These are phyloP conservation scores for Leguminivora glycinivorella DNA, from an alignment of 1,140 invertebrate genomes.

Conservation along the genomic window DNA sequence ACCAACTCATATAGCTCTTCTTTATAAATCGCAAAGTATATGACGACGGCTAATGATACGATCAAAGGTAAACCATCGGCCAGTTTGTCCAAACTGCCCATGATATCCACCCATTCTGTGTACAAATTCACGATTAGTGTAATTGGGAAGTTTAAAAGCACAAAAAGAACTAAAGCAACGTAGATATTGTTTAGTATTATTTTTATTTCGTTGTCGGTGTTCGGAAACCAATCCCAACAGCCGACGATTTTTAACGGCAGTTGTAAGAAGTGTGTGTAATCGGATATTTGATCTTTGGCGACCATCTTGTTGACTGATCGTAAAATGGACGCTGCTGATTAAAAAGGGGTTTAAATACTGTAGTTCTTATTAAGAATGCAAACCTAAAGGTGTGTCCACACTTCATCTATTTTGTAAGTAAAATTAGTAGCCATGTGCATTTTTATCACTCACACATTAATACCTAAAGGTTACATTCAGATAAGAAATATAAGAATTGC, in stretches of 20 bases:
- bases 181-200: constrained; percentile 57
- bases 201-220: constrained; percentile 37
- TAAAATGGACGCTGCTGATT: background rate
- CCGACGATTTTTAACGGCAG: constrained; percentile 56
- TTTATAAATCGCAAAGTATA: constrained; percentile 55
- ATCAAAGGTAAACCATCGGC: constrained; percentile 58
- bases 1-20: constrained; percentile 55
- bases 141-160: constrained; percentile 42
- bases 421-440: too few species aligned
- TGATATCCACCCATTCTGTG: constrained; percentile 54
- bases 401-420: background rate
- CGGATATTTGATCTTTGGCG: constrained; percentile 36
- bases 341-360: background rate
- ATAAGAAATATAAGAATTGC: too few species aligned
- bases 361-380: background rate
- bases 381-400: background rate
- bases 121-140: constrained; percentile 54
- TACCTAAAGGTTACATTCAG: too few species aligned
- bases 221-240: constrained; percentile 62
- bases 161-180: constrained; percentile 51
- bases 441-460: too few species aligned
- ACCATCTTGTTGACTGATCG: background rate
- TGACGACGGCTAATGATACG: constrained; percentile 53
- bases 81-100: constrained; percentile 57
- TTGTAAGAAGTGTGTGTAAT: constrained; percentile 55